These are phyloP conservation scores for Syndactyla subalaris DNA, from an alignment of 2,797 vertebrate genomes.

Conservation along the genomic window DNA sequence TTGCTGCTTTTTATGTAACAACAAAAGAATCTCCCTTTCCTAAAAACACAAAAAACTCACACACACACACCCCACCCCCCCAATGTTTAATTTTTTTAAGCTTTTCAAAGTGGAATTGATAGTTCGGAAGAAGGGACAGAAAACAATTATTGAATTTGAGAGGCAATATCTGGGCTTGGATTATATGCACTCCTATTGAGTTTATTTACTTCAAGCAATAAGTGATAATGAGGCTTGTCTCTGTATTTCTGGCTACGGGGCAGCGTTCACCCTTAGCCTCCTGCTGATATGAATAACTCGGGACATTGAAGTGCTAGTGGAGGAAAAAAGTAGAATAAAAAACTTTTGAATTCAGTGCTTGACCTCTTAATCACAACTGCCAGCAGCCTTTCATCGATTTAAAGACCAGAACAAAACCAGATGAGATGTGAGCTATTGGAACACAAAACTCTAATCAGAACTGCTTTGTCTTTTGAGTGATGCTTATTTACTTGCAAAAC, in stretches of 20 bases:
- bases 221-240: conserved; percentile 48
- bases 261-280: conserved; percentile 23
- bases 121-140: conserved; percentile 68
- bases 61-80: no score
- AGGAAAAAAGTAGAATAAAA: conserved; percentile 35
- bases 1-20: conserved; percentile 79
- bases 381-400: conserved; percentile 72
- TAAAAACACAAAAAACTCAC: background rate
- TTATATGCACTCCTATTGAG: conserved; percentile 44
- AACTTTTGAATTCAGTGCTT: conserved; percentile 68
- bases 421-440: conserved; percentile 50
- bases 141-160: conserved; percentile 71
- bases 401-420: conserved; percentile 70
- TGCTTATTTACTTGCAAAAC: conserved; percentile 65
- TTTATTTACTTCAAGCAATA: conserved; percentile 57
- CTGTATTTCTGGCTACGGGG: conserved; percentile 1
- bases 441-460: conserved; percentile 71
- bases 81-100: conserved; percentile 78
- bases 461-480: conserved; percentile 72
- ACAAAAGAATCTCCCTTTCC: conserved; percentile 84
- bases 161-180: conserved; percentile 59
- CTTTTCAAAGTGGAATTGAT: conserved; percentile 79
- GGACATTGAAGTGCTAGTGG: conserved; percentile 8
- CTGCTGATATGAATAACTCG: conserved; percentile 55
- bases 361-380: conserved; percentile 80